Base-by-base conservation (phyloP, 2,113 vertebrate species). In the Octodon degus region DNA sequence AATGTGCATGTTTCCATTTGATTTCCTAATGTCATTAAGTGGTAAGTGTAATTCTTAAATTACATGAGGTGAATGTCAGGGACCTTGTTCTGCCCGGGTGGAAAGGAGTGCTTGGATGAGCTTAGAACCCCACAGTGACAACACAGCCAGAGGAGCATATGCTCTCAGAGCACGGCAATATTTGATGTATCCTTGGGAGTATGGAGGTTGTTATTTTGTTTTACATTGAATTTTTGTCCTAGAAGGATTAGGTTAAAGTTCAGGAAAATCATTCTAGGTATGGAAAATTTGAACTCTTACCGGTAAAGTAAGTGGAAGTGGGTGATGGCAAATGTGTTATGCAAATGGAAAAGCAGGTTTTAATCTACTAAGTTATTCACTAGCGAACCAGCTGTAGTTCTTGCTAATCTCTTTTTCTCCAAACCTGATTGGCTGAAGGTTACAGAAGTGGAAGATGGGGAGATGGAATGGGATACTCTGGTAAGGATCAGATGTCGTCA, bases 331-430 rank as follows among this genome's bases (percentile, higher is more conserved):
- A 91, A 94, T 84, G 94, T 37, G 93, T 88, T 60, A 50, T 16
- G 63, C 5, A 11, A 50, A 60, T 90, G 74, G 94, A 60, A 88
- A 93, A 68, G 93, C 47, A 62, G 90, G 37, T 34, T 82, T 72
- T n/a, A 2, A 4, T 40, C 89, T 90, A 76, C 84, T 85, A 91
- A 95, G 65, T 93, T 97, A 97, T 97, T 97, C 97, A 72, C 93
- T 95, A 58, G 94, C 89, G 84, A 94, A 81, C 82, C 30, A 76
- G 32, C 82, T 20, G 65, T 53, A 22, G 90, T 43, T 86, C 80
- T 94, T 89, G 96, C 86, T 65, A 19, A 43, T 97, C 81, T 30
- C 34, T 82, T 89, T 94, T 67, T 50, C 50, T 50, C 50, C 50
- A 50, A 50, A 50, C 50, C 50, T 50, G 50, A 1, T 50, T 80